Evolutionary conservation across 2,113 vertebrate genomes (phyloP).

Genomic region (Corythornis cristatus): DNA sequence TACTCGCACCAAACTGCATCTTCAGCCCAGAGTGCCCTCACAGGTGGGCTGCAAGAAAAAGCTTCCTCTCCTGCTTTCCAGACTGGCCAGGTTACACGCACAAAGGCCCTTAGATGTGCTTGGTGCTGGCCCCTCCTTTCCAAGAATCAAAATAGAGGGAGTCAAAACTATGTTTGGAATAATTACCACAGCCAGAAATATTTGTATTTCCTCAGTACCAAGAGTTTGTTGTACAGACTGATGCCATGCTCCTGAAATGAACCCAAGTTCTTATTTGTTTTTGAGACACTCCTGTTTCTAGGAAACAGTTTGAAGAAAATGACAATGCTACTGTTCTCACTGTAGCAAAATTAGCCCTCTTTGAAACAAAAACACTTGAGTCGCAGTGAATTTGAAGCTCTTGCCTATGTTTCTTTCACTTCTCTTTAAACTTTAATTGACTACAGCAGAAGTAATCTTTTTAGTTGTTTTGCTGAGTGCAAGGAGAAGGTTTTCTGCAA

Average conservation of each 20-base stretch:
- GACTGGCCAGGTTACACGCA: not conserved
- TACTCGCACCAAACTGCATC: not conserved
- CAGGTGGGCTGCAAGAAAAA: not conserved
- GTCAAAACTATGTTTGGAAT: not conserved
- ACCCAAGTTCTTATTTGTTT: not conserved
- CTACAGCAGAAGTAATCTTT: conserved; percentile 26
- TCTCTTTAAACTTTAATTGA: conserved; percentile 28
- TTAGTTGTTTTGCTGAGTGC: conserved; percentile 13
- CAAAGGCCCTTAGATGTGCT: not conserved
- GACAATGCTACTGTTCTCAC: not conserved
- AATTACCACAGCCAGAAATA: not conserved
- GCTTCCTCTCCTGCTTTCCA: not conserved
- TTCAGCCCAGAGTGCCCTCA: not conserved
- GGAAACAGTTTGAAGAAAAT: conserved; percentile 17
- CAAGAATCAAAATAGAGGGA: not conserved
- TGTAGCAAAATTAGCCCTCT: not conserved
- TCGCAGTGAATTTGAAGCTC: not conserved
- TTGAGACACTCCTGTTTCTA: conserved; percentile 23
- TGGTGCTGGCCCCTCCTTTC: not conserved
- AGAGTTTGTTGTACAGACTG: not conserved
- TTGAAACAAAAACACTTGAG: conserved; percentile 32
- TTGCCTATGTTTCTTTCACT: not conserved
- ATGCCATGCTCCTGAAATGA: not conserved
- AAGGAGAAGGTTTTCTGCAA: not conserved
- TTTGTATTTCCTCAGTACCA: not conserved